Base-by-base conservation (phyloP, 2,797 vertebrate genomes). In the Macroramphosus scolopax region DNA sequence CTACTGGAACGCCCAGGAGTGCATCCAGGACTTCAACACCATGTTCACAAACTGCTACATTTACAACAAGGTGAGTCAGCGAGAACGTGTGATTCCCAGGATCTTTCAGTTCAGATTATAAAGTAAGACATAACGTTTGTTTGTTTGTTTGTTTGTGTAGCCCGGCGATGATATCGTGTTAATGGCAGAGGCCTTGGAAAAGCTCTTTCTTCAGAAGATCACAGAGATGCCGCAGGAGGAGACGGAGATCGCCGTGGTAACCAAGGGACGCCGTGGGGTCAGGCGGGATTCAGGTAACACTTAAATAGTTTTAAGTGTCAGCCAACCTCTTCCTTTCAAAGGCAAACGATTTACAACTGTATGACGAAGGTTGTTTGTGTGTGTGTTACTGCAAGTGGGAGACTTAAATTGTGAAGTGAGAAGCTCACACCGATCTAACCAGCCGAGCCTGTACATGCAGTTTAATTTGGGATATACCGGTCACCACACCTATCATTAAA, bases 1-100 rank as follows among this genome's bases (percentile, higher is more conserved):
- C 83, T 97, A 97, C 89, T 92, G 90, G 92, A 95, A 94, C 1
- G 94, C 94, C 66, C 93, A 95, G 73, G 94, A 97, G 89, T 95
- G 94, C 77, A 97, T 97, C 78, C 94, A 97, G 72, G 94, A 97
- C 84, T 96, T 97, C 75, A 97, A 93, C 86, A 94, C 93, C n/a
- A 97, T 97, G 94, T 97, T 97, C 92, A 96, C 94, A 78, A 97
- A 97, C 80, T 97, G 94, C 87, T 96, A 96, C 87, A 96, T 96
- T 88, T 96, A 96, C 83, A 97, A 97, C 79, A 95, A 95, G 94
- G 94, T 95, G 62, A 56, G 78, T 12, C 3, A 4, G 32, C 8
- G 10, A 28, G 9, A 11, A 26, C 16, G 4, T 17, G 9, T 26
- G 25, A 26, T 10, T 10, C 20, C 20, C 20, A 8, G 2, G 17